Evolutionary conservation across 2,797 vertebrate species (phyloP).

Genomic region (Pseudopleuronectes americanus): DNA sequence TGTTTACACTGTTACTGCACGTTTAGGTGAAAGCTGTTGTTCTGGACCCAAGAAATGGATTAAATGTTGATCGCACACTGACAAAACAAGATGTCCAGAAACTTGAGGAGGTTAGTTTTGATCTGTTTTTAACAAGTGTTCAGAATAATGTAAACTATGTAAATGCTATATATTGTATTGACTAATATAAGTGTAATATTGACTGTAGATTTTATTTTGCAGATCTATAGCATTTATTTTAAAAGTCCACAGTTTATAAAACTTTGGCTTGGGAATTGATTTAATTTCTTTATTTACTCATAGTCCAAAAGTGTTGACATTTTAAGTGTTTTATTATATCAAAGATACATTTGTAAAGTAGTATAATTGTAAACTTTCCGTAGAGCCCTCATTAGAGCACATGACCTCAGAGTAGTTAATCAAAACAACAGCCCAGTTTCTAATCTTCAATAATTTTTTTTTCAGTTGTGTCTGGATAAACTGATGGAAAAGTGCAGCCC

Average conservation of each 20-base stretch:
- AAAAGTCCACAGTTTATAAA: not conserved
- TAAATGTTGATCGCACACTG: slow-evolving; percentile 83
- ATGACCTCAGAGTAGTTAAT: not conserved
- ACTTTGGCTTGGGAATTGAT: too few species aligned
- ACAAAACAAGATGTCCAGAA: slow-evolving; percentile 85
- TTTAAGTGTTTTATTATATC: not conserved
- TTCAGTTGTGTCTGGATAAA: slow-evolving; percentile 88
- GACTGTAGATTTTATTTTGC: not conserved
- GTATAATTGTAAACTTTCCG: not conserved
- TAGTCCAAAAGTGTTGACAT: not conserved
- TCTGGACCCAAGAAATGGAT: slow-evolving; percentile 88
- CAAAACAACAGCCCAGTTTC: not conserved
- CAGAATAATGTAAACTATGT: not conserved
- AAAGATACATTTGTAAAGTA: not conserved
- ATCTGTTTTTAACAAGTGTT: not conserved
- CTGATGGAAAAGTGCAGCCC: slow-evolving; percentile 87
- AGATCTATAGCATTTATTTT: not conserved
- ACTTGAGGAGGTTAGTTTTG: slow-evolving; percentile 85
- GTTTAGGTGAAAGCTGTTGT: slow-evolving; percentile 91
- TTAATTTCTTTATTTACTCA: too few species aligned
- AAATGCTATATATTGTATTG: too few species aligned
- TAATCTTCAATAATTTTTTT: slow-evolving; percentile 8
- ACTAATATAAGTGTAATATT: not conserved
- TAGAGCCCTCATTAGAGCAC: not conserved
- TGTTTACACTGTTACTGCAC: not conserved